Evolutionary conservation across 1,140 invertebrate genomes (phyloP).

Genomic region (Neodiprion lecontei): DNA sequence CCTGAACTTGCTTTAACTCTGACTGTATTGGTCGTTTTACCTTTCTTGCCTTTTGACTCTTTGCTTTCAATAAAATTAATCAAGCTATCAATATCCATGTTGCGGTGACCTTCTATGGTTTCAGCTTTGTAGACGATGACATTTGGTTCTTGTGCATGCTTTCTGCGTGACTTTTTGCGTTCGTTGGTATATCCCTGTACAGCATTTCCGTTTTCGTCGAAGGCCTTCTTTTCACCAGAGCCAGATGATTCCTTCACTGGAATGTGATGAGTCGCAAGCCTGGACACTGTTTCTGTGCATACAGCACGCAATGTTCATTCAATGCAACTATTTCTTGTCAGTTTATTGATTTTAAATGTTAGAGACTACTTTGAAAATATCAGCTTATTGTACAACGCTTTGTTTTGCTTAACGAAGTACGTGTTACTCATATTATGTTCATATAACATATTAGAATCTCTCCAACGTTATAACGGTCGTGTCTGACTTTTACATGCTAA

Average conservation of each 20-base stretch:
- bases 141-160: conserved; percentile 67
- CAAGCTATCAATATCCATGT: conserved; percentile 64
- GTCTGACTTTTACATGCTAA: too few relatives aligned
- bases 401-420: neutral
- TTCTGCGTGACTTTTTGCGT: conserved; percentile 61
- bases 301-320: conserved; percentile 17
- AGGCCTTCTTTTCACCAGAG: conserved; percentile 63
- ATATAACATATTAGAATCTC: neutral
- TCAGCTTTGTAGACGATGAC: conserved; percentile 69
- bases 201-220: conserved; percentile 73
- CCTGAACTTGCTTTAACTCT: conserved; percentile 52
- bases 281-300: conserved; percentile 40
- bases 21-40: conserved; percentile 45
- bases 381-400: neutral
- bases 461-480: too few relatives aligned
- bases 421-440: conserved; percentile 20
- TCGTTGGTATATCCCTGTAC: conserved; percentile 64
- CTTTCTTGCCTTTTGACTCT: conserved; percentile 56
- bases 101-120: conserved; percentile 71
- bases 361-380: neutral
- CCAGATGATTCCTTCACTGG: conserved; percentile 44
- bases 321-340: neutral
- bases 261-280: conserved; percentile 46
- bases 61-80: conserved; percentile 64
- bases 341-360: neutral